Conservation (phyloP, 2,113 vertebrate genomes). For the Trogon melanurus region DNA sequence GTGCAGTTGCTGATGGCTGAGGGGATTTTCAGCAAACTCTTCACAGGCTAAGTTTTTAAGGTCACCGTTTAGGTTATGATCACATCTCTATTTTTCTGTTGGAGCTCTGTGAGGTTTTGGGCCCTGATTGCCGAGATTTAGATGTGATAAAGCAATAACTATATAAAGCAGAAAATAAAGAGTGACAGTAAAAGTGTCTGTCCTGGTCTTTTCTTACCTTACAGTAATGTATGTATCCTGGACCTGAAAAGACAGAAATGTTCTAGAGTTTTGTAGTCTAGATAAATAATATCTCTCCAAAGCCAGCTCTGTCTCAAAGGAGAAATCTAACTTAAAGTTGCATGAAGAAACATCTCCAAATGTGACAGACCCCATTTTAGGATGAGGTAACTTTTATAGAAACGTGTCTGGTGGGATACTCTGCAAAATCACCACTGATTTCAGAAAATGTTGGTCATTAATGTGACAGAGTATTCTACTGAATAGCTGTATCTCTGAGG, state of each 20-base stretch:
- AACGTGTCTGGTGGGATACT: not conserved
- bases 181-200: fast-evolving
- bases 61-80: not conserved
- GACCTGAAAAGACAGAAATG: not conserved
- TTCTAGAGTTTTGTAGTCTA: not conserved
- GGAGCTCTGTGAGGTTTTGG: not conserved
- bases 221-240: not conserved
- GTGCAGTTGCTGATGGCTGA: not conserved
- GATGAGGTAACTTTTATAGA: not conserved
- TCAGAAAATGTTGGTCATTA: not conserved
- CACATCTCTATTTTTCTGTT: not conserved
- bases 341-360: not conserved
- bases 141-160: not conserved
- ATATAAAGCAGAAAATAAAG: not conserved
- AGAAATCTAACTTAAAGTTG: not conserved
- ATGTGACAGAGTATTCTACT: not conserved
- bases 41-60: not conserved
- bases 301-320: not conserved
- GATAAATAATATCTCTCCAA: not conserved
- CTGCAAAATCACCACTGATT: not conserved
- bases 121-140: not conserved
- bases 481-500: not conserved
- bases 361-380: not conserved
- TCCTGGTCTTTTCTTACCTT: not conserved
- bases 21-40: not conserved